Percentiles rank a stretch among this genome's conserved stretches.
phyloP scores from a whole-genome alignment of 2,797 vertebrate species.

The Falco columbarius region DNA sequence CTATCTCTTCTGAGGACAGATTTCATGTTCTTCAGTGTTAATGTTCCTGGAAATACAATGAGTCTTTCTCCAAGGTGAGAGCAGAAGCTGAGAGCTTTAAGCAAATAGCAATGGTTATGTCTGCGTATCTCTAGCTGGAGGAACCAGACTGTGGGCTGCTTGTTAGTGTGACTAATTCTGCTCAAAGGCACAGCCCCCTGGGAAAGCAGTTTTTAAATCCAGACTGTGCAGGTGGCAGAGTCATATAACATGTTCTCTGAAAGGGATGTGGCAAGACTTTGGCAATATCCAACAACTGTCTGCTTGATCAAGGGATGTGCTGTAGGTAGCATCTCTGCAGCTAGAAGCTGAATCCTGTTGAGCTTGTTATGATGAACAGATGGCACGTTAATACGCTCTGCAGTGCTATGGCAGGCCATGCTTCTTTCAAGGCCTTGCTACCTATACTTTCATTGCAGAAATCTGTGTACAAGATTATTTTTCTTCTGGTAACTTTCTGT shows the following conservation, averaged over 20 bases:
- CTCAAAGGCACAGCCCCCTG: slow-evolving; percentile 5
- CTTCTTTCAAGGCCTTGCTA: not conserved
- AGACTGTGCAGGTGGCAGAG: not conserved
- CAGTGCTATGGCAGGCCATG: not conserved
- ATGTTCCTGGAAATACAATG: not conserved
- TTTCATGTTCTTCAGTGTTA: not conserved
- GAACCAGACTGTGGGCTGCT: slow-evolving; percentile 13
- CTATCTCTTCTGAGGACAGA: not conserved
- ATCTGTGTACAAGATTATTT: not conserved
- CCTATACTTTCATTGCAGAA: not conserved
- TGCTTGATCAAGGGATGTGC: slow-evolving; percentile 25
- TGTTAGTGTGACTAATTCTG: slow-evolving; percentile 32
- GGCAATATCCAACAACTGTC: slow-evolving; percentile 21
- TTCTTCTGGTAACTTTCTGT: slow-evolving; percentile 1
- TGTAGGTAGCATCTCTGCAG: slow-evolving; percentile 54
- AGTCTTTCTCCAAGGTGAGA: not conserved
- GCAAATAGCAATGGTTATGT: not conserved
- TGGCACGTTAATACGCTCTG: slow-evolving; percentile 44
- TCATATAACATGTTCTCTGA: not conserved
- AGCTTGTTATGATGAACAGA: slow-evolving; percentile 54
- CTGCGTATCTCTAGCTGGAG: not conserved
- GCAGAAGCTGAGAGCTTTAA: not conserved
- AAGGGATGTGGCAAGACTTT: slow-evolving; percentile 38
- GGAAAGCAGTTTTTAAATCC: slow-evolving; percentile 27
- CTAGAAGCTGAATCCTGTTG: slow-evolving; percentile 54